phyloP scores from a whole-genome alignment of 35 echinoderm and acorn worm genomes.

The Hemicentrotus pulcherrimus region DNA sequence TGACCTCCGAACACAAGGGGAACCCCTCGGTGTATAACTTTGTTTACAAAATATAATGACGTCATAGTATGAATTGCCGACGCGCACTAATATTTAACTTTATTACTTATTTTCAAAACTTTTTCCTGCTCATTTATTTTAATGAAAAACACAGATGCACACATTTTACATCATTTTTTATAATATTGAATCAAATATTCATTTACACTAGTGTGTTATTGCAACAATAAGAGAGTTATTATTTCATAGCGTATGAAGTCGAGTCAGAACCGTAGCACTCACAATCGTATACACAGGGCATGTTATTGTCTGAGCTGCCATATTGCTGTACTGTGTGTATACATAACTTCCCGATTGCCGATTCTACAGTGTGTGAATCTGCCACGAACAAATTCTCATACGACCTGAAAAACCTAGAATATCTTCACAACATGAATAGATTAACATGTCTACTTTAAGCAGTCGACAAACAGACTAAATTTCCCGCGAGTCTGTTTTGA shows the following conservation, averaged over 20 bases:
- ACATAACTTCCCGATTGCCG: neutral
- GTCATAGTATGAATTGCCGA: neutral
- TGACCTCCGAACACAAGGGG: neutral
- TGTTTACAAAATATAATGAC: slow-evolving; percentile 43
- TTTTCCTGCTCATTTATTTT: neutral
- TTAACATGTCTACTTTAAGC: neutral
- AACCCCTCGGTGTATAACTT: slow-evolving; percentile 31
- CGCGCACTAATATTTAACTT: slow-evolving; percentile 21
- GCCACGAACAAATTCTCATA: neutral
- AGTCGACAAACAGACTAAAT: neutral
- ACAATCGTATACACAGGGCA: neutral
- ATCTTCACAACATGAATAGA: neutral
- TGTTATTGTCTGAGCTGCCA: slow-evolving; percentile 34
- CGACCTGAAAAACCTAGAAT: neutral
- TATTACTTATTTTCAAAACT: neutral
- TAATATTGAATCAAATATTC: neutral
- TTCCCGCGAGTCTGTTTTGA: neutral
- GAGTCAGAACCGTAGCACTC: neutral
- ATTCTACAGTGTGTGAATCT: neutral
- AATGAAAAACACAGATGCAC: neutral
- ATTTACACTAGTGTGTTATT: neutral
- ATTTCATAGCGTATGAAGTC: neutral
- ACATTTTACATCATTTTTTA: neutral
- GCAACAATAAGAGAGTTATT: neutral
- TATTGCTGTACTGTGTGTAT: neutral